A percentile compares a stretch with the other conserved stretches of the same genome.
Evolutionary conservation across 2,888 invertebrate species (phyloP).

Genomic region (Dorcus parallelipipedus): DNA sequence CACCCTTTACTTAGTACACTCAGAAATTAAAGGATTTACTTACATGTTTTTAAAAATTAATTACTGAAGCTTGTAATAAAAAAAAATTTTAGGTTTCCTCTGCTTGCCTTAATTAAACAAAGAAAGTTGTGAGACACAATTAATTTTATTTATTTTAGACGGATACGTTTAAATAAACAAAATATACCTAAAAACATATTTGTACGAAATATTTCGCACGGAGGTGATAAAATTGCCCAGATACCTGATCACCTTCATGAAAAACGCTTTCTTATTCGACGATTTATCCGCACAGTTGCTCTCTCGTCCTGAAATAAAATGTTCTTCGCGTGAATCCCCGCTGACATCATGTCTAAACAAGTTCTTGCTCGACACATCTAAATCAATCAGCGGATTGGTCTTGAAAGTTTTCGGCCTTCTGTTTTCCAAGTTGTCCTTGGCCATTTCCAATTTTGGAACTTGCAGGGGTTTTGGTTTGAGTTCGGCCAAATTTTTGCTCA

Average conservation of each 20-base stretch:
- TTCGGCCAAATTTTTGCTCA: neutral
- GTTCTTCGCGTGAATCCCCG: neutral
- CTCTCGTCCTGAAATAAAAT: neutral
- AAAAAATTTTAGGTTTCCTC: too few relatives aligned
- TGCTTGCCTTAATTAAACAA: too few relatives aligned
- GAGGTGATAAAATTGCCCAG: constrained; percentile 7
- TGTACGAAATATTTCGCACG: constrained; percentile 12
- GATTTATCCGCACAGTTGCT: neutral
- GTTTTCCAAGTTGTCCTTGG: neutral
- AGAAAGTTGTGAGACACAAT: too few relatives aligned
- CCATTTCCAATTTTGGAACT: neutral
- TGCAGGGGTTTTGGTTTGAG: neutral
- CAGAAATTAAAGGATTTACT: too few relatives aligned
- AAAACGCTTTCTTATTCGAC: constrained; percentile 4
- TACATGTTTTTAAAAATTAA: too few relatives aligned
- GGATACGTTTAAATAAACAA: constrained; percentile 17
- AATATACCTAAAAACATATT: constrained; percentile 19
- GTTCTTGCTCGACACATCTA: constrained; percentile 6
- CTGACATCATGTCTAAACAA: neutral
- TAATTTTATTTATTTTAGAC: neutral
- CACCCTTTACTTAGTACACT: too few relatives aligned
- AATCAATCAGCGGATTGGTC: constrained; percentile 8
- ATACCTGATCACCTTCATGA: constrained; percentile 8
- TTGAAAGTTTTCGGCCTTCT: neutral
- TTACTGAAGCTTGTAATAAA: too few relatives aligned